phyloP scores from a whole-genome alignment of 2,797 vertebrate genomes.

The Picus viridis region DNA sequence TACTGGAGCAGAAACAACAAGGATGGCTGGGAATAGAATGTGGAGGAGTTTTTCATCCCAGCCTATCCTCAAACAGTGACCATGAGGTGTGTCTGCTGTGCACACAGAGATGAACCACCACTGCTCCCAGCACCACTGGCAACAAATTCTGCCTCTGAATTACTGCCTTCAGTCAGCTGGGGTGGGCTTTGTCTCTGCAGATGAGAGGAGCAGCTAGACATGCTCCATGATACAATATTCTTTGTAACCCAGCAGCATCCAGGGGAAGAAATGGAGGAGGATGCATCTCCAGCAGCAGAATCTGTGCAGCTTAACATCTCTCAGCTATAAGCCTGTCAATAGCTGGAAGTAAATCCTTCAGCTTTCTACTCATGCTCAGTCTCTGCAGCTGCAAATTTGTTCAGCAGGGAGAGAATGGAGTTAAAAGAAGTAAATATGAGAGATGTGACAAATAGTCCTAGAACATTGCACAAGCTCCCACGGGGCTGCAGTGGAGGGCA shows the following conservation, averaged over 20 bases:
- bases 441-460: slow-evolving; percentile 8
- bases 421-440: slow-evolving; percentile 47
- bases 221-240: neutral
- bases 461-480: slow-evolving; percentile 7
- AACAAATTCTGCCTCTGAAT: neutral
- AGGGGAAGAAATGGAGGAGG: neutral
- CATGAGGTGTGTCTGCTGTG: neutral
- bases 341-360: slow-evolving; percentile 74
- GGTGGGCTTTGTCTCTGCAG: neutral
- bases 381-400: slow-evolving; percentile 69
- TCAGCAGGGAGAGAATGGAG: slow-evolving; percentile 16
- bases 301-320: slow-evolving; percentile 55
- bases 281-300: slow-evolving; percentile 49
- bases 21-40: neutral
- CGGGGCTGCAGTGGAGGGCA: neutral
- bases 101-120: neutral
- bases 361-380: slow-evolving; percentile 49
- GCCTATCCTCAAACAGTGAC: neutral
- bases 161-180: neutral
- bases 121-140: neutral
- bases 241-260: neutral
- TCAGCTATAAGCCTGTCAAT: slow-evolving; percentile 73
- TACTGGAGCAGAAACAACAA: neutral
- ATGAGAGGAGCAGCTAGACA: neutral
- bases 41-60: neutral